phyloP scores from a whole-genome alignment of 2,888 invertebrate genomes.

The Alsophila aescularia region DNA sequence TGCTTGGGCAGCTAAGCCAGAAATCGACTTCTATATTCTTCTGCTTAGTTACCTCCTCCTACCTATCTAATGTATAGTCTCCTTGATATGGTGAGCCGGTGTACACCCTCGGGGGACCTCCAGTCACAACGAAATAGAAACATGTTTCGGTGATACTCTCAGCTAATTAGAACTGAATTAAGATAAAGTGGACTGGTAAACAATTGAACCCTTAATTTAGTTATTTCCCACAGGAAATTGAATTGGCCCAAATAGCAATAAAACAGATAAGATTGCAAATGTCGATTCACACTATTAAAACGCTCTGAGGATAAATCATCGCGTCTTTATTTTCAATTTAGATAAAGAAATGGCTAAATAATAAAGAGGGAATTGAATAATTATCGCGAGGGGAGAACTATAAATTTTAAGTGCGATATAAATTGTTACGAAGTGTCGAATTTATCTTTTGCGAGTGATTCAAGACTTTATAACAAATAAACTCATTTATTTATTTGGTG shows the following conservation, averaged over 20 bases:
- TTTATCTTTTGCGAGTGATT: slow-evolving; percentile 50
- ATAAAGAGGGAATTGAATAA: slow-evolving; percentile 53
- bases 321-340: slow-evolving; percentile 65
- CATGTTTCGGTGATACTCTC: background rate
- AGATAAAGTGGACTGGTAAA: background rate
- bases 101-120: too few relatives aligned
- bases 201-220: background rate
- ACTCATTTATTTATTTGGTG: background rate
- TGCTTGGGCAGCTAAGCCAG: too few relatives aligned
- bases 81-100: too few relatives aligned
- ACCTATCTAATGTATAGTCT: too few relatives aligned
- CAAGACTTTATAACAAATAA: slow-evolving; percentile 71
- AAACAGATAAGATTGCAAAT: slow-evolving; percentile 68
- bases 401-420: slow-evolving; percentile 40
- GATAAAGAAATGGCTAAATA: slow-evolving; percentile 58
- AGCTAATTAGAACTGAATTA: background rate
- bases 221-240: slow-evolving; percentile 64
- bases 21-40: too few relatives aligned
- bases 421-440: slow-evolving; percentile 47
- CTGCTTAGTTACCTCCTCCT: too few relatives aligned
- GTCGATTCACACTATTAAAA: slow-evolving; percentile 67
- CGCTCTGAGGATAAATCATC: slow-evolving; percentile 52
- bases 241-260: slow-evolving; percentile 53
- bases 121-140: too few relatives aligned
- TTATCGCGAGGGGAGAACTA: slow-evolving; percentile 54